Conservation (phyloP, 2,888 invertebrate species). For the Calameuta filiformis region DNA sequence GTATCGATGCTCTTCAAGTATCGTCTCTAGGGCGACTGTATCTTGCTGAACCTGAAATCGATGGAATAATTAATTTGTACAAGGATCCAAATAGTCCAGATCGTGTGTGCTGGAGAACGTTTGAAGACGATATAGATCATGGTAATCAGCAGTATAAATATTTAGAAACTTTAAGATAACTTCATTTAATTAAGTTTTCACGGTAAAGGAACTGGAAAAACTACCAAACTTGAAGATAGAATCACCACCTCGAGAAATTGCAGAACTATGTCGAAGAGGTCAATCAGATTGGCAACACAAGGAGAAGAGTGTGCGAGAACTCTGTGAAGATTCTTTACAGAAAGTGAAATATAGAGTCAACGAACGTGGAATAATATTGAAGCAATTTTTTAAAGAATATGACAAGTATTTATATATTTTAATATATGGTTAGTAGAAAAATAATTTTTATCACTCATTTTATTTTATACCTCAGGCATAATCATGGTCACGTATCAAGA, state of each 20-base stretch:
- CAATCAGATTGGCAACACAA: constrained; percentile 67
- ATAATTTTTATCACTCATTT: background rate
- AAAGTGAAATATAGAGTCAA: constrained; percentile 73
- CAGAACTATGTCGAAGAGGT: constrained; percentile 67
- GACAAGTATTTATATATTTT: constrained; percentile 69
- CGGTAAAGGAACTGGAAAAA: constrained; percentile 76
- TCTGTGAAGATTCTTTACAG: constrained; percentile 71
- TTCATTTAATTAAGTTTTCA: constrained; percentile 69
- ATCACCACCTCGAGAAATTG: constrained; percentile 70
- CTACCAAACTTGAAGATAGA: constrained; percentile 71
- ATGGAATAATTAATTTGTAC: constrained; percentile 75
- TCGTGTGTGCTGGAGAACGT: constrained; percentile 80
- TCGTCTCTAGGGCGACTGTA: constrained; percentile 70
- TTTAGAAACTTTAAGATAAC: too few species aligned
- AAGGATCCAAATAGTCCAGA: constrained; percentile 77
- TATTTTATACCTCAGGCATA: constrained; percentile 67
- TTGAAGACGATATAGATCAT: constrained; percentile 82
- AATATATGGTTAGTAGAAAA: background rate
- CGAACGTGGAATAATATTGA: constrained; percentile 73
- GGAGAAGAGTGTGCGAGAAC: constrained; percentile 45
- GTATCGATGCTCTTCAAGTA: constrained; percentile 75
- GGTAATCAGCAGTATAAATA: constrained; percentile 66
- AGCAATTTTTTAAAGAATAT: constrained; percentile 77
- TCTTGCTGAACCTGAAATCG: constrained; percentile 73
- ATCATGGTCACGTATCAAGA: constrained; percentile 79